Conservation (phyloP, 2,797 vertebrate species). For the Acipenser oxyrinchus region DNA sequence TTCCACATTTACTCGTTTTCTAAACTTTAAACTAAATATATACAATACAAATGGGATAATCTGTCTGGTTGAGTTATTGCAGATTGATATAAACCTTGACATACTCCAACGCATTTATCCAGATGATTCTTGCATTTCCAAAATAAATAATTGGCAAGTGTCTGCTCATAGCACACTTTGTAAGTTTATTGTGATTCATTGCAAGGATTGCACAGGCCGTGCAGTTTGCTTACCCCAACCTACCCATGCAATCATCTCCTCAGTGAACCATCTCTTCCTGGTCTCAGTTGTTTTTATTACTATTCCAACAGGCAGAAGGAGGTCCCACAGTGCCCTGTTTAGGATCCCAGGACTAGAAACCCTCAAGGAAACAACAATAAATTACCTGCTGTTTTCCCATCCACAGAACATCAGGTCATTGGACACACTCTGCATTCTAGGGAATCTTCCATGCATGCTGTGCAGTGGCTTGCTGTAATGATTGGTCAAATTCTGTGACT, state of each 20-base stretch:
- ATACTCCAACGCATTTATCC: not conserved
- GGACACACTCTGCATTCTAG: no score
- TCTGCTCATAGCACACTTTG: not conserved
- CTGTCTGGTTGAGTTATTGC: conserved; percentile 1
- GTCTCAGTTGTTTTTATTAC: not conserved
- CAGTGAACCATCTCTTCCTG: not conserved
- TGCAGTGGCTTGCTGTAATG: no score
- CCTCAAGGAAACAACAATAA: no score
- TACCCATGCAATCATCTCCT: not conserved
- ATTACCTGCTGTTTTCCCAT: no score
- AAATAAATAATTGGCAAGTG: conserved; percentile 1
- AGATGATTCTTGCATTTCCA: conserved; percentile 7
- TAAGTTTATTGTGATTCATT: conserved; percentile 5
- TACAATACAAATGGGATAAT: not conserved
- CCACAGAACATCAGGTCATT: no score
- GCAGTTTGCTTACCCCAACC: not conserved
- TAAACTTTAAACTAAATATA: no score
- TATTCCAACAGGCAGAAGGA: no score
- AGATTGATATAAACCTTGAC: not conserved
- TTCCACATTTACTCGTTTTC: no score
- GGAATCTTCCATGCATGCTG: no score
- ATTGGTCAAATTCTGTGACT: no score
- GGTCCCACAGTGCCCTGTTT: no score
- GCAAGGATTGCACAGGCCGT: not conserved
- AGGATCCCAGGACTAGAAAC: no score